A percentile compares a stretch with the other conserved stretches of the same genome.
Evolutionary conservation across 1,140 invertebrate genomes (phyloP).

Genomic region (Luehdorfia chinensis): DNA sequence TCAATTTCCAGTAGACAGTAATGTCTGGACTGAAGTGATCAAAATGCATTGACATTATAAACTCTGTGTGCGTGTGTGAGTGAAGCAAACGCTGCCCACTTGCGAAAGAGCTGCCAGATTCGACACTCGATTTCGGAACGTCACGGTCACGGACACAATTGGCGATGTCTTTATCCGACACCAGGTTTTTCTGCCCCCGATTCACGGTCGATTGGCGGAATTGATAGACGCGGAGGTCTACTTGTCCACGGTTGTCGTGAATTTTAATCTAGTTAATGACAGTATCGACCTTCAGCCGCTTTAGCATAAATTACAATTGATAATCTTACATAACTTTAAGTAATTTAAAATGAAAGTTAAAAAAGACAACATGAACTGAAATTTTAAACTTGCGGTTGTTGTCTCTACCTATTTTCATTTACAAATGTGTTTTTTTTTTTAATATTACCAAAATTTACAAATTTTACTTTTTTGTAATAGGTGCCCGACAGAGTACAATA

Average conservation of each 20-base stretch:
- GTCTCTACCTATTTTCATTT: too few relatives aligned
- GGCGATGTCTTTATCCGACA: conserved; percentile 32
- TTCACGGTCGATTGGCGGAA: conserved; percentile 7
- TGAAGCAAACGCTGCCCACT: too few relatives aligned
- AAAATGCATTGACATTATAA: too few relatives aligned
- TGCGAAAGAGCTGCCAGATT: conserved; percentile 47
- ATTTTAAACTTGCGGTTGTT: too few relatives aligned
- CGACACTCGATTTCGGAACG: conserved; percentile 53
- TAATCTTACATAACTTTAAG: neutral
- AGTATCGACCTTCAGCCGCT: neutral
- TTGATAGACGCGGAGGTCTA: neutral
- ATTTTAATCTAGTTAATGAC: neutral
- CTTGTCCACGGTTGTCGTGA: neutral
- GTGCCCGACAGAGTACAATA: too few relatives aligned
- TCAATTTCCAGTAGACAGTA: too few relatives aligned
- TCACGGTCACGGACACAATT: conserved; percentile 61
- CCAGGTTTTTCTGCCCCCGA: conserved; percentile 21
- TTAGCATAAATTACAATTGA: conserved; percentile 5
- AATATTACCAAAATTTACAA: too few relatives aligned
- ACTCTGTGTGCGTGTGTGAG: too few relatives aligned
- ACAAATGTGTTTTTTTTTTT: neutral
- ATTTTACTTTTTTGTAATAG: too few relatives aligned
- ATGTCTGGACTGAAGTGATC: too few relatives aligned
- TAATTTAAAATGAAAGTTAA: too few relatives aligned
- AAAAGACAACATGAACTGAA: too few relatives aligned